Evolutionary conservation across 2,113 vertebrate genomes (phyloP).

Genomic region (Parotia lawesii): DNA sequence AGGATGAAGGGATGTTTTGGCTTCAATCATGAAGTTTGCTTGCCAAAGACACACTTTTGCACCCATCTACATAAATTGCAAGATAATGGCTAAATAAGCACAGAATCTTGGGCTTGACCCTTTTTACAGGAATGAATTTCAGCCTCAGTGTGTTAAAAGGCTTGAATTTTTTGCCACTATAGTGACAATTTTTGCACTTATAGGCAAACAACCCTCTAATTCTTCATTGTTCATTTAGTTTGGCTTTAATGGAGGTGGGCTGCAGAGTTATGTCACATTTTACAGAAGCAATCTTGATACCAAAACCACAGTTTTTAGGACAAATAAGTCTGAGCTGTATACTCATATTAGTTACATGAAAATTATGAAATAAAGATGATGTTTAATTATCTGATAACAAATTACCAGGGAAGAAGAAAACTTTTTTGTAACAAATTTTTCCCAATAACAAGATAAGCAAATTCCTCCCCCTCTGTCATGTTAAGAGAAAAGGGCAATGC

Average conservation of each 20-base stretch:
- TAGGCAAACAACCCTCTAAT: not conserved
- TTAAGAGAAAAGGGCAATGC: not conserved
- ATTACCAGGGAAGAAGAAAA: not conserved
- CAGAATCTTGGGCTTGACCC: not conserved
- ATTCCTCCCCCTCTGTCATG: not conserved
- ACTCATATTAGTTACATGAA: not conserved
- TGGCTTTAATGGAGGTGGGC: not conserved
- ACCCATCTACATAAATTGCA: not conserved
- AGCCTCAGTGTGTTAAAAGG: not conserved
- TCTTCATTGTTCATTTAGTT: not conserved
- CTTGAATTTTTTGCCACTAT: not conserved
- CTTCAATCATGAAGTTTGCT: not conserved
- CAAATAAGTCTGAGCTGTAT: not conserved
- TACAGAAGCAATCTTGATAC: not conserved
- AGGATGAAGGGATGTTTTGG: not conserved
- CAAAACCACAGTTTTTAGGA: not conserved
- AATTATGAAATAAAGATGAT: not conserved
- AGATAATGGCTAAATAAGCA: not conserved
- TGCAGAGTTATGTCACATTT: not conserved
- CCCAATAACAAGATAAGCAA: not conserved
- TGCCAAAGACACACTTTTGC: not conserved
- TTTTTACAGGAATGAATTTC: conserved; percentile 50
- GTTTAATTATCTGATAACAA: not conserved
- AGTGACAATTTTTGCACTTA: not conserved
- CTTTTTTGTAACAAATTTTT: not conserved